A percentile compares a stretch with the other conserved stretches of the same genome.
These are phyloP conservation scores for Seladonia tumulorum DNA, from an alignment of 2,888 invertebrate genomes.

Conservation along the genomic window DNA sequence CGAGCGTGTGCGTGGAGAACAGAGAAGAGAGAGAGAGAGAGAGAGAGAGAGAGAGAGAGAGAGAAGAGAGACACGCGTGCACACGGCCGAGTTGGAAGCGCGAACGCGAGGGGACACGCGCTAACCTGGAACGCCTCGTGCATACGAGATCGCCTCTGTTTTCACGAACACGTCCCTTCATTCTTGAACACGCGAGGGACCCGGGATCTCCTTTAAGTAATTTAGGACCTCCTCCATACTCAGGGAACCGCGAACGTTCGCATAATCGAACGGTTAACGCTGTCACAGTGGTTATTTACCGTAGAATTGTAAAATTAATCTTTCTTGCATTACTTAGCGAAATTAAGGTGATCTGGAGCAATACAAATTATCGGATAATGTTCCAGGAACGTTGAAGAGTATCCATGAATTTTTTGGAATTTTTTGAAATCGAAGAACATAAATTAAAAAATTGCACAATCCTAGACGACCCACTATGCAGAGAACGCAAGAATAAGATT, in stretches of 20 bases:
- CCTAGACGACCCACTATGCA: too few species aligned
- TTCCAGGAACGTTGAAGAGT: not conserved
- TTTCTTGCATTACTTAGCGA: too few species aligned
- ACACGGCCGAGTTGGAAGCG: conserved; percentile 53
- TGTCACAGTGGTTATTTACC: too few species aligned
- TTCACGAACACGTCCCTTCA: conserved; percentile 58
- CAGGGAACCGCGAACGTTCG: not conserved
- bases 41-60: not conserved
- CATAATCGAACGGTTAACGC: too few species aligned
- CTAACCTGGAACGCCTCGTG: conserved; percentile 78
- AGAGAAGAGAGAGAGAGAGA: not conserved
- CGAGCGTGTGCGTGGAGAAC: conserved; percentile 34
- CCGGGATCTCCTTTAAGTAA: conserved; percentile 15
- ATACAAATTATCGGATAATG: not conserved
- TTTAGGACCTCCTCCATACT: not conserved
- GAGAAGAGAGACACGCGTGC: conserved; percentile 34
- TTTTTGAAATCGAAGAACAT: not conserved
- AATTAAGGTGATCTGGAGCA: not conserved
- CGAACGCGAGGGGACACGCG: conserved; percentile 76
- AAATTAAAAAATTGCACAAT: too few species aligned
- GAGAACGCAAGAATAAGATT: too few species aligned
- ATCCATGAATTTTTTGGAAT: not conserved
- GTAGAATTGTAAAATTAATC: too few species aligned
- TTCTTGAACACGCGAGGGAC: conserved; percentile 41
- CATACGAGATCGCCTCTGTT: conserved; percentile 75